Percentiles rank a stretch among this genome's conserved stretches.
phyloP scores from a whole-genome alignment of 2,797 vertebrate species.

The Alosa sapidissima region DNA sequence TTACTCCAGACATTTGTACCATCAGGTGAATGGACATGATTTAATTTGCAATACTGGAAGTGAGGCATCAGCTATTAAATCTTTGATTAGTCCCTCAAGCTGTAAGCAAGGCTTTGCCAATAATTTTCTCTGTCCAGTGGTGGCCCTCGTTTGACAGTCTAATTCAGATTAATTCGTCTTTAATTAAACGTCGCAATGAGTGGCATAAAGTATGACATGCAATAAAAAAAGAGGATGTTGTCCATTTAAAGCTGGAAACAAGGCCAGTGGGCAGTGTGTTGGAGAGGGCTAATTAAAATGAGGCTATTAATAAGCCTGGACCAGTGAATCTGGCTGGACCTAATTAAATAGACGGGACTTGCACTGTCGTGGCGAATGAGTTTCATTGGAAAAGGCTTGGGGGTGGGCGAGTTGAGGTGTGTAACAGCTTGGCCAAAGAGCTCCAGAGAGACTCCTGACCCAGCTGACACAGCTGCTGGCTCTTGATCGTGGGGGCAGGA shows the following conservation, averaged over 20 bases:
- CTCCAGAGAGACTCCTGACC: neutral
- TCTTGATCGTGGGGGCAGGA: neutral
- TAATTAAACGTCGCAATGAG: neutral
- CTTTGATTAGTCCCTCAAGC: neutral
- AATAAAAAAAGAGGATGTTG: neutral
- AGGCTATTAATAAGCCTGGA: neutral
- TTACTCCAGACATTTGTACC: neutral
- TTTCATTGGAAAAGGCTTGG: neutral
- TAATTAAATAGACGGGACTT: neutral
- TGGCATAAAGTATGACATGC: neutral
- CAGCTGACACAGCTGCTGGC: no score
- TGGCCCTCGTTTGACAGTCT: neutral
- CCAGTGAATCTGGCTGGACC: neutral
- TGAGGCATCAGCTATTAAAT: neutral
- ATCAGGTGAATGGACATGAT: neutral
- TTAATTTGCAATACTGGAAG: neutral
- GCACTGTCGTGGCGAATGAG: neutral
- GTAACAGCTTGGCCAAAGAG: neutral
- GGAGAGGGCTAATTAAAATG: neutral
- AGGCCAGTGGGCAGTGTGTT: neutral
- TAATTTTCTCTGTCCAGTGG: neutral
- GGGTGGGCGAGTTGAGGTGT: neutral
- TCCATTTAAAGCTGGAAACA: slow-evolving; percentile 4
- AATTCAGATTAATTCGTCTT: neutral
- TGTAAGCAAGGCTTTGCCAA: neutral